These are phyloP conservation scores for Pachliopta kotzebuea DNA, from an alignment of 2,888 invertebrate species.

Conservation along the genomic window DNA sequence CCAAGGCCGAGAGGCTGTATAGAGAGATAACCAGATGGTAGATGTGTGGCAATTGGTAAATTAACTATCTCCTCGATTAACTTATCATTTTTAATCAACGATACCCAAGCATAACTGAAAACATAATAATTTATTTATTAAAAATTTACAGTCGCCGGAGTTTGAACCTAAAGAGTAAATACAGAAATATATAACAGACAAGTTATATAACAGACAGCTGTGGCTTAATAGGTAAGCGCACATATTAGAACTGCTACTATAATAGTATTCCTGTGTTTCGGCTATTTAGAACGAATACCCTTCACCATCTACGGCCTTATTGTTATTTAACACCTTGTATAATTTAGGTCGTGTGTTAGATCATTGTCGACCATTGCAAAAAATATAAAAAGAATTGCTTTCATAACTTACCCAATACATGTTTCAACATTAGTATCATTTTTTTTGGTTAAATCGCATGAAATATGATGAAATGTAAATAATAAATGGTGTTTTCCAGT, in stretches of 20 bases:
- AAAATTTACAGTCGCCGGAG: neutral
- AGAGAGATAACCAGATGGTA: slow-evolving; percentile 94
- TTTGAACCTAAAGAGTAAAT: neutral
- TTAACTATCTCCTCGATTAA: slow-evolving; percentile 90
- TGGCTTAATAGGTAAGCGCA: no score
- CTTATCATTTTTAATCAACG: slow-evolving; percentile 90
- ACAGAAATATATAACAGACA: neutral
- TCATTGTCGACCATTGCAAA: no score
- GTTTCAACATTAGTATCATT: slow-evolving; percentile 88
- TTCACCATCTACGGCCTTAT: no score
- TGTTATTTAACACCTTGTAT: no score
- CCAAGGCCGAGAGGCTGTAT: slow-evolving; percentile 94
- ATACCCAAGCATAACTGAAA: slow-evolving; percentile 91
- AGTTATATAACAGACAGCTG: no score
- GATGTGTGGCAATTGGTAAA: slow-evolving; percentile 92
- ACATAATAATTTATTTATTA: neutral
- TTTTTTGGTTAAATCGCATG: slow-evolving; percentile 92
- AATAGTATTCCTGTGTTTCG: no score
- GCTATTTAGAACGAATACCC: no score
- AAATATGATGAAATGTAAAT: slow-evolving; percentile 97
- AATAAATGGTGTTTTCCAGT: slow-evolving; percentile 93
- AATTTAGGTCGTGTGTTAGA: no score
- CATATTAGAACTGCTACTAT: no score
- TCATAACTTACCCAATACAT: slow-evolving; percentile 85
- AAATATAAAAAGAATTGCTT: neutral